Evolutionary conservation across 2,113 vertebrate genomes (phyloP).

Genomic region (Litocranius walleri): DNA sequence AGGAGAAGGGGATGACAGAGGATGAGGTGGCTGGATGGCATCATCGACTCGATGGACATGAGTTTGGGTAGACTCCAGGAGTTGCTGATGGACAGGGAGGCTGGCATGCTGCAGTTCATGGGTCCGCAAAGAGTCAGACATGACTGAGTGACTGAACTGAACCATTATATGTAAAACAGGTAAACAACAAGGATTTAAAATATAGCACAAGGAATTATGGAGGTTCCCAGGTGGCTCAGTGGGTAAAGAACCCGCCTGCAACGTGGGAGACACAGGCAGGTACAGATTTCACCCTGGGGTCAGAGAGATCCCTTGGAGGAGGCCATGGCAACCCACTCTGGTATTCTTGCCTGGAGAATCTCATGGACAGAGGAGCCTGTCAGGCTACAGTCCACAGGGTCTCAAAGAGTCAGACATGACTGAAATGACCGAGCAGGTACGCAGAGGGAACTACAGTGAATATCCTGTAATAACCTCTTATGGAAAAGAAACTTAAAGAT

Average conservation of each 20-base stretch:
- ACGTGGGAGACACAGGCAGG: neutral
- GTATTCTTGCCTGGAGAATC: neutral
- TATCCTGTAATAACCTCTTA: neutral
- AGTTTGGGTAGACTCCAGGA: too few relatives aligned
- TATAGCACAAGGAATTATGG: neutral
- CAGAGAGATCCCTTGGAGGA: neutral
- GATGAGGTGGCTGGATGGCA: too few relatives aligned
- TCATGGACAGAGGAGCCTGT: neutral
- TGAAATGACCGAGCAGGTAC: neutral
- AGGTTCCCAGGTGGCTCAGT: neutral
- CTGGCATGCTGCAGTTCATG: too few relatives aligned
- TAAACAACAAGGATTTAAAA: neutral
- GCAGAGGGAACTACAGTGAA: neutral
- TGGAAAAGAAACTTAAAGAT: neutral
- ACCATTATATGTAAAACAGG: neutral
- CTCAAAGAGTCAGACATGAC: neutral
- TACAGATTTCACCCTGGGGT: neutral
- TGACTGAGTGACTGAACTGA: too few relatives aligned
- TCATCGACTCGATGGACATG: too few relatives aligned
- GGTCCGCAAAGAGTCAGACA: too few relatives aligned
- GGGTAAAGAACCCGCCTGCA: neutral
- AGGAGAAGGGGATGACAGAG: too few relatives aligned
- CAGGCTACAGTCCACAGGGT: neutral
- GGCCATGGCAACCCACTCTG: neutral
- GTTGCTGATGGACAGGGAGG: too few relatives aligned